These are phyloP conservation scores for Leucoraja ocellata DNA, from an alignment of 2,797 vertebrate genomes.

Conservation along the genomic window DNA sequence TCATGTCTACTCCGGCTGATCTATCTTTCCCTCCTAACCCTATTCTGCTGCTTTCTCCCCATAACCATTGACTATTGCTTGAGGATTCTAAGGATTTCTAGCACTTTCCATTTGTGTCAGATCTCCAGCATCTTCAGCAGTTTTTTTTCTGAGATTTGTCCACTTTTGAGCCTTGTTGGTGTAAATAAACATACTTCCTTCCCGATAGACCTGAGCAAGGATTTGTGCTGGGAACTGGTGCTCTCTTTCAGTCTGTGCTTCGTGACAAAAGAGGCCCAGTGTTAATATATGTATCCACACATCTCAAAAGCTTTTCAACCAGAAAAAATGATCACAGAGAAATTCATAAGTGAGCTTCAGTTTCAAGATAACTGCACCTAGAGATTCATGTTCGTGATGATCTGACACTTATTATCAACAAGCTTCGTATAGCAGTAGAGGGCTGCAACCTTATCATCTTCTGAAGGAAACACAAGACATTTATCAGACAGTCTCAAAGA, in stretches of 20 bases:
- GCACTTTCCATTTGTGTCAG: too few species aligned
- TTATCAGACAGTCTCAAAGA: neutral
- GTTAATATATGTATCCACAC: neutral
- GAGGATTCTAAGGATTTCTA: too few species aligned
- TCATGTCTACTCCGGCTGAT: too few species aligned
- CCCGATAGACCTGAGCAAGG: neutral
- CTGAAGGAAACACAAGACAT: neutral
- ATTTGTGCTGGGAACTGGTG: neutral
- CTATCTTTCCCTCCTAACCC: too few species aligned
- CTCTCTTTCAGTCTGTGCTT: neutral
- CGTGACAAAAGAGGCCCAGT: neutral
- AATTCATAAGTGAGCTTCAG: neutral
- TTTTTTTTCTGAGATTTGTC: neutral
- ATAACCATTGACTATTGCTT: too few species aligned
- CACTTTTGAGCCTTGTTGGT: neutral
- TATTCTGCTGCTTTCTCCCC: too few species aligned
- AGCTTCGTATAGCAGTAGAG: neutral
- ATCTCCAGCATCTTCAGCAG: too few species aligned
- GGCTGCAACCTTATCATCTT: neutral
- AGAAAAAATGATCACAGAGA: neutral
- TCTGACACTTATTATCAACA: neutral
- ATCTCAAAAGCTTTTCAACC: conserved; percentile 14
- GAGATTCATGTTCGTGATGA: neutral
- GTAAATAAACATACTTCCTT: neutral
- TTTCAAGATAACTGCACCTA: neutral